Conservation (phyloP, 2,888 invertebrate species). For the Dasysyrphus tricinctus region DNA sequence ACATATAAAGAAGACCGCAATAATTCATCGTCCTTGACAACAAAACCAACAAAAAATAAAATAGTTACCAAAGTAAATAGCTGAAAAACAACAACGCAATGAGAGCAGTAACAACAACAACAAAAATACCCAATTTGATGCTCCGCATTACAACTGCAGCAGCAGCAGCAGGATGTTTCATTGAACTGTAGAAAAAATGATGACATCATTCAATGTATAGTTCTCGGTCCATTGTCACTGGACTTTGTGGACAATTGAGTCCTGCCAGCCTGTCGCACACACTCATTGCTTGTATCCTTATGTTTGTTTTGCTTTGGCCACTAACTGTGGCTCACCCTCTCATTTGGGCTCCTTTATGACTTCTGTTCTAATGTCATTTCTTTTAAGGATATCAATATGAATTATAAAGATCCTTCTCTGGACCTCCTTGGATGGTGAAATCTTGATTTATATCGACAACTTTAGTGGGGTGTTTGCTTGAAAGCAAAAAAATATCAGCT, state of each 20-base stretch:
- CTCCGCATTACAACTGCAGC: conserved; percentile 57
- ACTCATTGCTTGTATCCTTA: background rate
- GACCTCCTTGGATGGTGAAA: conserved; percentile 69
- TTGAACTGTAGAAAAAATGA: conserved; percentile 62
- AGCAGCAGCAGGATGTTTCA: conserved; percentile 59
- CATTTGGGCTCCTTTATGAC: conserved; percentile 73
- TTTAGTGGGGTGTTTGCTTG: conserved; percentile 38
- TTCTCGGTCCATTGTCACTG: conserved; percentile 45
- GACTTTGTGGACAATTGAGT: conserved; percentile 45
- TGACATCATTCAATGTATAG: conserved; percentile 63
- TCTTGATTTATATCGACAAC: conserved; percentile 68
- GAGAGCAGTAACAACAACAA: conserved; percentile 27
- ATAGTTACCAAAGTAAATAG: conserved; percentile 17
- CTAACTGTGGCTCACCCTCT: conserved; percentile 73
- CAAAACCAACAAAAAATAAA: conserved; percentile 44
- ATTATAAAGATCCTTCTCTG: conserved; percentile 46
- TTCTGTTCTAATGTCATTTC: conserved; percentile 69
- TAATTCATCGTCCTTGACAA: conserved; percentile 75
- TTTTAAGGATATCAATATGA: conserved; percentile 59
- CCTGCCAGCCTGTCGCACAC: conserved; percentile 37
- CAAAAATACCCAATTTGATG: conserved; percentile 48
- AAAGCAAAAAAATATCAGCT: conserved; percentile 3
- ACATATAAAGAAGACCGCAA: conserved; percentile 61
- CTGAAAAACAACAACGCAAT: conserved; percentile 47
- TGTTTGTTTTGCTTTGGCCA: conserved; percentile 74